Conservation (phyloP, 2,113 vertebrate genomes). For the Nipponia nippon region DNA sequence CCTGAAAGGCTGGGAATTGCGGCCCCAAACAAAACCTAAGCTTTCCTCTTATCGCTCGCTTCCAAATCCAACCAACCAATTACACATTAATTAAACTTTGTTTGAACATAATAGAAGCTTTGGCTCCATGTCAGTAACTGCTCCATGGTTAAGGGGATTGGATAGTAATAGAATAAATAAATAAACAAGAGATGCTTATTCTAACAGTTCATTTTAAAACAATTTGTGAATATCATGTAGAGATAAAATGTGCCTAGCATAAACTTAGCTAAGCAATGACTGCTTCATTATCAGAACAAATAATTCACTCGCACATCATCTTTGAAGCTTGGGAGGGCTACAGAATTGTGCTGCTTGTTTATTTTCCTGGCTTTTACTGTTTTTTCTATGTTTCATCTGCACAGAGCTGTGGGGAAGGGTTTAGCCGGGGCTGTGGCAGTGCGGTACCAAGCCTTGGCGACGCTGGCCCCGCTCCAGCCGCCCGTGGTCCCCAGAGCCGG, state of each 20-base stretch:
- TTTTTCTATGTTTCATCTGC: conserved; percentile 59
- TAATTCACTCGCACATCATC: conserved; percentile 71
- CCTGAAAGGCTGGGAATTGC: conserved; percentile 5
- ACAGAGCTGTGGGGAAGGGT: neutral
- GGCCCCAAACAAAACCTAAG: neutral
- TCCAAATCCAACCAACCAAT: conserved; percentile 34
- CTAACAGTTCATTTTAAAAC: conserved; percentile 81
- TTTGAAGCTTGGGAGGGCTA: conserved; percentile 64
- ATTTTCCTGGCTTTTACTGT: conserved; percentile 42
- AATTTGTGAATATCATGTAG: conserved; percentile 75
- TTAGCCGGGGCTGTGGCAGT: neutral
- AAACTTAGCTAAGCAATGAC: conserved; percentile 68
- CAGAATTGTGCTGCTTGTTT: conserved; percentile 52
- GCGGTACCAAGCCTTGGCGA: neutral
- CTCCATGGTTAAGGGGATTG: conserved; percentile 31
- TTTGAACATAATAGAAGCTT: conserved; percentile 54
- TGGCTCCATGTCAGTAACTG: conserved; percentile 54
- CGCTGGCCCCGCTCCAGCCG: rapidly evolving
- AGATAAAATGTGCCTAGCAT: conserved; percentile 70
- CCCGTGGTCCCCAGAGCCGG: neutral
- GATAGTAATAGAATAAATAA: conserved; percentile 62
- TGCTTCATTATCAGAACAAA: conserved; percentile 71
- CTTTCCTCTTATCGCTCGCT: neutral
- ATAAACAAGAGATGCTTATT: conserved; percentile 75
- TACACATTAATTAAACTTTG: conserved; percentile 55